Evolutionary conservation across 1,140 invertebrate genomes (phyloP).

Genomic region (Trachelipus rathkii): DNA sequence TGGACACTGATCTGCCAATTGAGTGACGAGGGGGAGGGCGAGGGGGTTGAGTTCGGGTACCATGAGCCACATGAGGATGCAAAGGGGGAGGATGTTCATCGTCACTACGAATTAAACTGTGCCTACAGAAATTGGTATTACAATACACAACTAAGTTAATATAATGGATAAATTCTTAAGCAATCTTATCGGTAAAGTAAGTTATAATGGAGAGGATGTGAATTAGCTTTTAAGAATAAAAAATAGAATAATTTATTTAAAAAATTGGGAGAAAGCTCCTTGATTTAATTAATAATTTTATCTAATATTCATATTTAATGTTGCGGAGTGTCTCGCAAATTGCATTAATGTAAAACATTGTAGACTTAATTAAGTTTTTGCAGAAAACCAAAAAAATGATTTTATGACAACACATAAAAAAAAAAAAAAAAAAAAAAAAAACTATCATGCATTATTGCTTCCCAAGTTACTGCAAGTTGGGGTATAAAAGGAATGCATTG

Average conservation of each 20-base stretch:
- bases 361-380: no score
- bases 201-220: not conserved
- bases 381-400: no score
- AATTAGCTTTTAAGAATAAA: not conserved
- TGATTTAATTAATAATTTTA: no score
- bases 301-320: not conserved
- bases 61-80: not conserved
- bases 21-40: slow-evolving; percentile 42
- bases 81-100: slow-evolving; percentile 44
- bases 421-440: no score
- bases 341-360: no score
- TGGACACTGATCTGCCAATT: slow-evolving; percentile 35
- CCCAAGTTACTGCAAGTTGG: no score
- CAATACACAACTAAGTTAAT: not conserved
- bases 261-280: not conserved
- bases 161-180: not conserved
- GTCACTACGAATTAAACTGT: slow-evolving; percentile 43
- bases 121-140: slow-evolving; percentile 24
- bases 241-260: not conserved
- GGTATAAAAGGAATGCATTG: no score
- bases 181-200: not conserved
- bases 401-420: no score
- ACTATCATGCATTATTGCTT: no score
- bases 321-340: no score
- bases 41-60: not conserved